Base-by-base conservation (phyloP, 2,797 vertebrate species). In the Lateolabrax maculatus region DNA sequence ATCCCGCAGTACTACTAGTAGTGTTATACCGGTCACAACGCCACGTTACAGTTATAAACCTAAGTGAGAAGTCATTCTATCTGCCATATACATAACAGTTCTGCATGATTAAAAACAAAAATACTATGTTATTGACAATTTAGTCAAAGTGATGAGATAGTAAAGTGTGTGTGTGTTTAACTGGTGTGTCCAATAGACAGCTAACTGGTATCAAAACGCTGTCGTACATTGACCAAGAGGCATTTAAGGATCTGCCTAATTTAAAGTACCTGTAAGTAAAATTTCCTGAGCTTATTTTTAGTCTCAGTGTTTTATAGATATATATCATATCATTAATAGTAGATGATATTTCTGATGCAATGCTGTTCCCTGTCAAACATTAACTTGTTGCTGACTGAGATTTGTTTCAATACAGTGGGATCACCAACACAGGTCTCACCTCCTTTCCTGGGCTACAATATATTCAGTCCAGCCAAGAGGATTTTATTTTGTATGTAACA, bases 231-330 rank as follows among this genome's bases (percentile, higher is more conserved):
- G 92, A 97, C 70, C 84, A 89, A 29, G 93, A 96, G 9, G 97
- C 97, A 5, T 96, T 98, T 78, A 95, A 95, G 87, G 92, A 96
- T 34, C 95, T 98, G 18, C 96, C 96, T 5, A 86, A 94, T 79
- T 68, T 97, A 69, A 96, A 96, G 89, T 97, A 97, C 72, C 94
- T 98, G 97, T 97, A 90, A 96, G 97, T 96, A 90, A 41, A 34
- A 57, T 39, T 52, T 18, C 0, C n/a, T 71, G 72, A 69, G 4
- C 15, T 66, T 23, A n/a, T 72, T 65, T 57, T 5, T 18, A 9
- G 7, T 53, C n/a, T 39, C n/a, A 16, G 6, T 29, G 2, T 16
- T 9, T 69, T 6, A 41, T 9, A 43, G 15, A n/a, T n/a, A n/a
- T 11, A 8, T 41, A 3, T 34, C 12, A 58, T 55, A 37, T 58